These are phyloP conservation scores for Monopis laevigella DNA, from an alignment of 2,888 invertebrate genomes.

Conservation along the genomic window DNA sequence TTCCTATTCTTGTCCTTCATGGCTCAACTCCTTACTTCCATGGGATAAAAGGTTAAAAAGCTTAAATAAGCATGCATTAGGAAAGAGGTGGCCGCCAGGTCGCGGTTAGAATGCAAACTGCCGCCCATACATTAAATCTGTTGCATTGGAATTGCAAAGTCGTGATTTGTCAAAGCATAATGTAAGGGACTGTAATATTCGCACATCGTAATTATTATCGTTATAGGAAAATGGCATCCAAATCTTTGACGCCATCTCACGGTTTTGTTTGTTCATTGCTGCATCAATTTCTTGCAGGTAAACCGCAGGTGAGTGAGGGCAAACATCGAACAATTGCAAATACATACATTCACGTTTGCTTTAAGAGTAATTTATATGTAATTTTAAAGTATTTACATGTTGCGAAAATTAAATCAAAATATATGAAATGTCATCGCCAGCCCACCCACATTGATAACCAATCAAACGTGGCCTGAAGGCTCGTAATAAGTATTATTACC, in stretches of 20 bases:
- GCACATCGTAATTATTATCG: conserved; percentile 68
- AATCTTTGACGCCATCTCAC: conserved; percentile 47
- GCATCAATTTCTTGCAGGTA: conserved; percentile 3
- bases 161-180: conserved; percentile 69
- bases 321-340: conserved; percentile 2
- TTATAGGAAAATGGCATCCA: conserved; percentile 54
- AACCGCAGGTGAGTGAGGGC: neutral
- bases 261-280: conserved; percentile 22
- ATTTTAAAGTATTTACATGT: too few relatives aligned
- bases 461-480: too few relatives aligned
- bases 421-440: too few relatives aligned
- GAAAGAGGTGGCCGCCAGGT: conserved; percentile 65
- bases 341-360: too few relatives aligned
- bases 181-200: conserved; percentile 65
- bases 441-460: too few relatives aligned
- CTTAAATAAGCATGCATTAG: conserved; percentile 67
- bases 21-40: conserved; percentile 39
- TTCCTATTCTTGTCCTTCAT: conserved; percentile 48
- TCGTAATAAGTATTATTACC: too few relatives aligned
- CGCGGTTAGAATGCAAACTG: conserved; percentile 67
- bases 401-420: too few relatives aligned
- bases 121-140: conserved; percentile 67
- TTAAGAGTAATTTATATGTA: too few relatives aligned
- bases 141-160: conserved; percentile 67
- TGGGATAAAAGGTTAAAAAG: conserved; percentile 32